These are phyloP conservation scores for Progne subis DNA, from an alignment of 2,113 vertebrate species.

Conservation along the genomic window DNA sequence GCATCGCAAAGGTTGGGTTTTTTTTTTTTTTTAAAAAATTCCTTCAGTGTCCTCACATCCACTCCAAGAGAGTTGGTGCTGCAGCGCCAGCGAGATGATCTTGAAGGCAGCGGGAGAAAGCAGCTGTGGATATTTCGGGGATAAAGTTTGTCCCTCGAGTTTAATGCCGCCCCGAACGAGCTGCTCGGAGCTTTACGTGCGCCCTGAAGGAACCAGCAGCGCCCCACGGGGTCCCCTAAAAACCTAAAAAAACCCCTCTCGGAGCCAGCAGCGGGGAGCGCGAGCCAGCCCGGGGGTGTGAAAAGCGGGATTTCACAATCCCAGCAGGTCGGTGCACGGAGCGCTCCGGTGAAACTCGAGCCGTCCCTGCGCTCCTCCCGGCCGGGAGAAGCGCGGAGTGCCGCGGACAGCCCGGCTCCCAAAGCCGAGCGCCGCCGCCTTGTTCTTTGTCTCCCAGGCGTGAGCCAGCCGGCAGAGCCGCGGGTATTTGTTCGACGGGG, in stretches of 20 bases:
- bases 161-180: not conserved
- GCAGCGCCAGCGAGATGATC: not conserved
- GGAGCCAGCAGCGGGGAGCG: not conserved
- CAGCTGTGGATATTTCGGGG: not conserved
- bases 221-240: not conserved
- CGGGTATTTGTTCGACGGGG: not conserved
- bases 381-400: not conserved
- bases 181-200: not conserved
- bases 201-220: not conserved
- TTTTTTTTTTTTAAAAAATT: too few species aligned
- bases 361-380: not conserved
- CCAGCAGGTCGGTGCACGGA: not conserved
- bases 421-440: not conserved
- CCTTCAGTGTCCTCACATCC: not conserved
- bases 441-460: not conserved
- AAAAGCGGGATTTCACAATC: not conserved
- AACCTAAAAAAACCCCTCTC: not conserved
- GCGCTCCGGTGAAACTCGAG: not conserved
- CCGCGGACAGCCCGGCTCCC: not conserved
- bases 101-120: not conserved
- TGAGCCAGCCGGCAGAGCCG: too few species aligned
- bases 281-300: not conserved
- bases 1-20: not conserved
- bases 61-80: not conserved
- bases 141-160: not conserved